A percentile compares a stretch with the other conserved stretches of the same genome.
These are phyloP conservation scores for Gouania willdenowi DNA, from an alignment of 2,797 vertebrate genomes.

Conservation along the genomic window DNA sequence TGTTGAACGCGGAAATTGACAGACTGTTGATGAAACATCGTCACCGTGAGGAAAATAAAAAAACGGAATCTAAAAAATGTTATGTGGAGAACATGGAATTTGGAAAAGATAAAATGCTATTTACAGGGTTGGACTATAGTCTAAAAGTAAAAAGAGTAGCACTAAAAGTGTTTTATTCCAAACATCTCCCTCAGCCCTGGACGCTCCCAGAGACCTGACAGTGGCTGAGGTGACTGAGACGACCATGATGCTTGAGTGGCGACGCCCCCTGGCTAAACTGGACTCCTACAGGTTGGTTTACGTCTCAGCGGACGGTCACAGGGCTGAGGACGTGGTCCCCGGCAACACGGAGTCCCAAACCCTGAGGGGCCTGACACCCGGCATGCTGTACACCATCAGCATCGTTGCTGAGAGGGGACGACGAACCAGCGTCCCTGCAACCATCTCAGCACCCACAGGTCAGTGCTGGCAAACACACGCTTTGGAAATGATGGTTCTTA, in stretches of 20 bases:
- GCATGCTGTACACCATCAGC: constrained; percentile 83
- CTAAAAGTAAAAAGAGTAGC: too few species aligned
- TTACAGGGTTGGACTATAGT: too few species aligned
- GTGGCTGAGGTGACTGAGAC: constrained; percentile 79
- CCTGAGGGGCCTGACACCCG: constrained; percentile 76
- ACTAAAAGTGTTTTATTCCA: too few species aligned
- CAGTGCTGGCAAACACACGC: constrained; percentile 42
- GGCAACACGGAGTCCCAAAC: constrained; percentile 73
- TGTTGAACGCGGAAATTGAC: too few species aligned
- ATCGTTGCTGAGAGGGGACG: constrained; percentile 85
- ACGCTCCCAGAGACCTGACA: constrained; percentile 85
- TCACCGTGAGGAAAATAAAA: too few species aligned
- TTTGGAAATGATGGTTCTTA: too few species aligned
- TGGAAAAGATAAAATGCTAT: too few species aligned
- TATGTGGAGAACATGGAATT: too few species aligned
- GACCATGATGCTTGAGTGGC: constrained; percentile 84
- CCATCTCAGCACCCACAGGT: constrained; percentile 84
- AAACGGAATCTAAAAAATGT: too few species aligned
- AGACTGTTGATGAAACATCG: too few species aligned
- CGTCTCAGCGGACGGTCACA: constrained; percentile 67
- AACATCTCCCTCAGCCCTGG: constrained; percentile 81
- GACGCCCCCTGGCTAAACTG: constrained; percentile 83
- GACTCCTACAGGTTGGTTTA: constrained; percentile 84
- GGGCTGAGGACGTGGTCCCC: constrained; percentile 72
- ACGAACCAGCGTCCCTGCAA: constrained; percentile 79